These are phyloP conservation scores for Diaprepes abbreviatus DNA, from an alignment of 2,888 invertebrate species.

Conservation along the genomic window DNA sequence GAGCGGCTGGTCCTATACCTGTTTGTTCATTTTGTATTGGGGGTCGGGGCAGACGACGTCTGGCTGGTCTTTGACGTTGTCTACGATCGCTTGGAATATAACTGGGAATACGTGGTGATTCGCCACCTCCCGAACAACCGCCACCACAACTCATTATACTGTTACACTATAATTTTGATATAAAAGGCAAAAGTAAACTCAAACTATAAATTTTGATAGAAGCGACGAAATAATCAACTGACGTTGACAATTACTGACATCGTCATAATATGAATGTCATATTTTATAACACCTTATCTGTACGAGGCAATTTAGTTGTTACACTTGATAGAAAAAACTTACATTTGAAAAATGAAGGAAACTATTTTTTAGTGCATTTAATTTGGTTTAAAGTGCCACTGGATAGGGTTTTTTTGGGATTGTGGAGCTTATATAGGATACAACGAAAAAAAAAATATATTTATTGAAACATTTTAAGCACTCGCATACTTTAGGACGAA, in stretches of 20 bases:
- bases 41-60: background rate
- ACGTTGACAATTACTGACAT: background rate
- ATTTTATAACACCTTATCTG: too few species aligned
- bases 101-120: background rate
- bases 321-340: too few species aligned
- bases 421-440: too few species aligned
- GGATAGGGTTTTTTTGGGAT: too few species aligned
- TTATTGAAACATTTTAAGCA: too few species aligned
- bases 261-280: too few species aligned
- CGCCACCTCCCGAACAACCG: background rate
- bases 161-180: background rate
- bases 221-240: background rate
- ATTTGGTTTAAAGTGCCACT: too few species aligned
- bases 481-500: too few species aligned
- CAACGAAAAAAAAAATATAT: too few species aligned
- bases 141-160: conserved; percentile 10
- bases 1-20: background rate
- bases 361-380: too few species aligned
- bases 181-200: background rate
- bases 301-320: too few species aligned
- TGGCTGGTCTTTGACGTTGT: background rate
- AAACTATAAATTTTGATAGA: conserved; percentile 6
- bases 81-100: background rate
- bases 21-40: background rate
- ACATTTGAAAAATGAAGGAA: too few species aligned